Percentiles rank a stretch among this genome's conserved stretches.
phyloP scores from a whole-genome alignment of 2,797 vertebrate genomes.

The Myripristis jacobus region DNA sequence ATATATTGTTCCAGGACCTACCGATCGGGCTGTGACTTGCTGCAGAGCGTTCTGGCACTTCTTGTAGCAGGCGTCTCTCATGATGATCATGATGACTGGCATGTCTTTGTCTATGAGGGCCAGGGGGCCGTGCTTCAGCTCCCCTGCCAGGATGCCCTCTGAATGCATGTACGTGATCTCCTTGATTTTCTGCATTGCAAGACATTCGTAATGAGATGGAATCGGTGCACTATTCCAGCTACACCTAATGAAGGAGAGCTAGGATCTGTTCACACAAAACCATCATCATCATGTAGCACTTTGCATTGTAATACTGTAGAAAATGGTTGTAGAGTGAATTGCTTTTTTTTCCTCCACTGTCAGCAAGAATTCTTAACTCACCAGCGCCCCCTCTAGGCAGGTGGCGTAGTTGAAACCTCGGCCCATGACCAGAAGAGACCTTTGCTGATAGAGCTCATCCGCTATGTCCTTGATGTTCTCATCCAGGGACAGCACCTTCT shows the following conservation, averaged over 20 bases:
- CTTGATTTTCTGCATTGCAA: conserved; percentile 92
- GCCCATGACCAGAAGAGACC: conserved; percentile 96
- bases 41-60: conserved; percentile 99
- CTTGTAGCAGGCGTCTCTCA: conserved; percentile 93
- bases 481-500: conserved; percentile 90
- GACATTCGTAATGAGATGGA: neutral
- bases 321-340: too few relatives aligned
- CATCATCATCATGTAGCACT: neutral
- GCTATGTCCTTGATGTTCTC: conserved; percentile 91
- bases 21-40: conserved; percentile 95
- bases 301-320: too few relatives aligned
- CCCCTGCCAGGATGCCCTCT: conserved; percentile 96
- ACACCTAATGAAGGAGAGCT: neutral
- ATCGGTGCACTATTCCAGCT: neutral
- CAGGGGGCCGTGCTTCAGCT: conserved; percentile 95
- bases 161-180: conserved; percentile 99
- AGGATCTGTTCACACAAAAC: neutral
- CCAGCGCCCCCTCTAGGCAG: conserved; percentile 96
- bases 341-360: too few relatives aligned
- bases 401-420: conserved; percentile 98
- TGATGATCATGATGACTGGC: conserved; percentile 99
- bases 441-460: conserved; percentile 90
- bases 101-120: conserved; percentile 97
- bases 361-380: too few relatives aligned
- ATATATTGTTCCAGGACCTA: conserved; percentile 58